Evolutionary conservation across 1,140 invertebrate species (phyloP).

Genomic region (Megalopta genalis): DNA sequence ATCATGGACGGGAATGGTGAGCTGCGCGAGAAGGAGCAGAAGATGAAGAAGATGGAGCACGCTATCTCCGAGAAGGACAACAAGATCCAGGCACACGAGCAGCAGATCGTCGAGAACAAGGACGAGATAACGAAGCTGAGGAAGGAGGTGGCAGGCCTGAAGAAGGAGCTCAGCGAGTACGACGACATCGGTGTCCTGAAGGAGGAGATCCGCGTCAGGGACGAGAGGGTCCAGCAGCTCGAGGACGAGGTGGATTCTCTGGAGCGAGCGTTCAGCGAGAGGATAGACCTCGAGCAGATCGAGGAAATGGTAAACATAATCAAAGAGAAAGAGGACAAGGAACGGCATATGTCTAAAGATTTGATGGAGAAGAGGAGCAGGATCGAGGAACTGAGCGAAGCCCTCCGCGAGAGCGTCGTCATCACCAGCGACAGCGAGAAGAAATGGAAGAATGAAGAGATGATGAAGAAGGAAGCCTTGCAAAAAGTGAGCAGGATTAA

Average conservation of each 20-base stretch:
- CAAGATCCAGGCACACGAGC: constrained; percentile 67
- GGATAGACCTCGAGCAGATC: constrained; percentile 73
- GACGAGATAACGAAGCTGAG: constrained; percentile 61
- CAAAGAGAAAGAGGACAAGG: constrained; percentile 69
- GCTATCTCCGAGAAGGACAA: constrained; percentile 70
- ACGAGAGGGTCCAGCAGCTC: constrained; percentile 66
- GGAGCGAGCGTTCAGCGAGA: constrained; percentile 70
- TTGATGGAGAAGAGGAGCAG: constrained; percentile 56
- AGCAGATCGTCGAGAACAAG: constrained; percentile 65
- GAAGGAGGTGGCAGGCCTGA: constrained; percentile 55
- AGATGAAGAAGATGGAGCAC: constrained; percentile 73
- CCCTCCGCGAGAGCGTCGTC: constrained; percentile 84
- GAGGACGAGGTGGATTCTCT: constrained; percentile 72
- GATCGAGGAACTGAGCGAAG: constrained; percentile 70
- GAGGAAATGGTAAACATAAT: constrained; percentile 70
- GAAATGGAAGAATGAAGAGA: constrained; percentile 83
- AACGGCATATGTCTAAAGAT: constrained; percentile 60
- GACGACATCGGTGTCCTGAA: constrained; percentile 67
- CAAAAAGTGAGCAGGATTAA: constrained; percentile 81
- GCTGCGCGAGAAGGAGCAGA: constrained; percentile 63
- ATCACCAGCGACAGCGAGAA: constrained; percentile 84
- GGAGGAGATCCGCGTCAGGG: constrained; percentile 70
- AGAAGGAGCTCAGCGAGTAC: constrained; percentile 60
- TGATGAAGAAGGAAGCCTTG: constrained; percentile 82
- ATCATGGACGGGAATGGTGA: background rate